A percentile compares a stretch with the other conserved stretches of the same genome.
phyloP scores from a whole-genome alignment of 2,113 vertebrate genomes.

The Aplodontia rufa region DNA sequence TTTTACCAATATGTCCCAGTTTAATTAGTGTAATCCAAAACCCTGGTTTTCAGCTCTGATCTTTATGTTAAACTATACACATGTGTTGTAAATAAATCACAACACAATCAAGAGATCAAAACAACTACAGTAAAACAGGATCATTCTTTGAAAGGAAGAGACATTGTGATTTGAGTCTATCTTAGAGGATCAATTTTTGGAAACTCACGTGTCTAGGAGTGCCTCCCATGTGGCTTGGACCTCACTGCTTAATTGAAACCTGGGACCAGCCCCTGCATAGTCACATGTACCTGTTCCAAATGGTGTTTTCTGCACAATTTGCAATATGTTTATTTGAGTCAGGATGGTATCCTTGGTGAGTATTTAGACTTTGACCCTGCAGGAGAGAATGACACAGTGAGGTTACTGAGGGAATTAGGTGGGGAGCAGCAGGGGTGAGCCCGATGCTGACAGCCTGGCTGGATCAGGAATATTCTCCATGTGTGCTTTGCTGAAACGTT shows the following conservation, averaged over 20 bases:
- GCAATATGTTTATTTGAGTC: not conserved
- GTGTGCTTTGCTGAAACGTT: constrained; percentile 49
- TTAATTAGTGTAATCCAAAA: not conserved
- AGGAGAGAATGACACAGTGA: not conserved
- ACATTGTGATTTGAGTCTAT: not conserved
- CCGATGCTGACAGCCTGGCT: constrained; percentile 37
- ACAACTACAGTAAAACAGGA: not conserved
- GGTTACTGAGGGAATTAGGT: not conserved
- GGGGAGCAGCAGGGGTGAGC: not conserved
- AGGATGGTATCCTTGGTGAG: not conserved
- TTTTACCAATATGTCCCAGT: not conserved
- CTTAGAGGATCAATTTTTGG: not conserved
- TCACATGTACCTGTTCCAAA: not conserved
- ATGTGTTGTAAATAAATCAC: not conserved
- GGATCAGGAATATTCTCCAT: constrained; percentile 53
- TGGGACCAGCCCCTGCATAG: not conserved
- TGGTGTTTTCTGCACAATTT: too few relatives aligned
- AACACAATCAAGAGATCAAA: not conserved
- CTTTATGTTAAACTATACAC: not conserved
- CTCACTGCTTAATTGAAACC: not conserved
- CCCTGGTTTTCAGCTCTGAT: not conserved
- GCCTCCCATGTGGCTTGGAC: not conserved
- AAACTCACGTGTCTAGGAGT: not conserved
- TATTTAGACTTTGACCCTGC: not conserved
- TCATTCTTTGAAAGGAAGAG: not conserved